phyloP scores from a whole-genome alignment of 2,888 invertebrate genomes.

The Elmis aenea region DNA sequence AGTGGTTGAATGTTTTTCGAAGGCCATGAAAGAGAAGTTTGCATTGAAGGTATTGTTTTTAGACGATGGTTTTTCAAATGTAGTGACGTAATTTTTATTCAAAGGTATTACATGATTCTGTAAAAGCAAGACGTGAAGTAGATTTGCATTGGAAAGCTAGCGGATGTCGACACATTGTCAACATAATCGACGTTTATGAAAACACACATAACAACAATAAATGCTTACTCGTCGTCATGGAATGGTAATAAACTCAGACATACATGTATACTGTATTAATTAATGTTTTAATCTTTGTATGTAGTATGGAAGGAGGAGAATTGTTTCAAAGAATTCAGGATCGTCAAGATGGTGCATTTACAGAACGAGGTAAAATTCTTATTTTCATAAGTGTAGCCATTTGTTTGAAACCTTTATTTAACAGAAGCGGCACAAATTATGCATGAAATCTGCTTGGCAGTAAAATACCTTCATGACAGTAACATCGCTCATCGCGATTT shows the following conservation, averaged over 20 bases:
- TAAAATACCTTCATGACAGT: constrained; percentile 86
- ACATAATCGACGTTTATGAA: constrained; percentile 90
- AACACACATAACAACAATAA: constrained; percentile 89
- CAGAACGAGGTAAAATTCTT: constrained; percentile 77
- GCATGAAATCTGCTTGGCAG: constrained; percentile 93
- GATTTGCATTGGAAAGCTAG: constrained; percentile 93
- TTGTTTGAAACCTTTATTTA: constrained; percentile 25
- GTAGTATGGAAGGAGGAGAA: constrained; percentile 95
- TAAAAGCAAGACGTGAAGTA: constrained; percentile 90
- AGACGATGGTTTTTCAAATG: constrained; percentile 2
- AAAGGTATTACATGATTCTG: constrained; percentile 83
- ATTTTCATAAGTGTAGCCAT: no score
- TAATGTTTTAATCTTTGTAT: constrained; percentile 18
- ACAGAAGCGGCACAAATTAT: constrained; percentile 91
- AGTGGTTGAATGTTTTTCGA: constrained; percentile 90
- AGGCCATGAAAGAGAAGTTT: constrained; percentile 70
- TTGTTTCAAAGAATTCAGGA: constrained; percentile 96
- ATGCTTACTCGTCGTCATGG: constrained; percentile 97
- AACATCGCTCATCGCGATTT: constrained; percentile 97
- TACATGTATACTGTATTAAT: no score
- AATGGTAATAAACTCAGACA: constrained; percentile 75
- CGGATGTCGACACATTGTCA: constrained; percentile 88
- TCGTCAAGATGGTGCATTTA: constrained; percentile 89
- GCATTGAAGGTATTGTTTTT: constrained; percentile 76
- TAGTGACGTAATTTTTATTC: constrained; percentile 17